A percentile compares a stretch with the other conserved stretches of the same genome.
phyloP scores from a whole-genome alignment of 2,888 invertebrate species.

The Heterodera filipjevi region DNA sequence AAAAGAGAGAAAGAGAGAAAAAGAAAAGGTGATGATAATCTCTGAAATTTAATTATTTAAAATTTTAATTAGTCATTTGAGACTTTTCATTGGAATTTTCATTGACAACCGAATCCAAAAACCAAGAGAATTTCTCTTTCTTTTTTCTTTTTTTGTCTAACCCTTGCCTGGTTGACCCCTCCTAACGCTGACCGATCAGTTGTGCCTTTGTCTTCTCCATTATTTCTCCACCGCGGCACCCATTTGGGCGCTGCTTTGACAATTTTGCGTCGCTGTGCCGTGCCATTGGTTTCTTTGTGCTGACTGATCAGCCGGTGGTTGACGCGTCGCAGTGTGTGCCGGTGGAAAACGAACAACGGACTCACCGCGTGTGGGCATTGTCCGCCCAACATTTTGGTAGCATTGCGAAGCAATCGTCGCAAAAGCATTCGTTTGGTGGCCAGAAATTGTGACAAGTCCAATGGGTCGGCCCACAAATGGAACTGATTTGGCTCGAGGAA shows the following conservation, averaged over 20 bases:
- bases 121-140: too few relatives aligned
- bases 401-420: neutral
- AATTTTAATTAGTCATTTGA: too few relatives aligned
- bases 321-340: constrained; percentile 17
- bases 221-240: constrained; percentile 31
- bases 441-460: neutral
- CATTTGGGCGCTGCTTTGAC: constrained; percentile 14
- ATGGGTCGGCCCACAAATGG: neutral
- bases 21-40: neutral
- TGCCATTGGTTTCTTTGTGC: neutral
- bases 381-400: neutral
- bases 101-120: too few relatives aligned
- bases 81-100: too few relatives aligned
- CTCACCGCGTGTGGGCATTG: constrained; percentile 13
- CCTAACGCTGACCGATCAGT: neutral
- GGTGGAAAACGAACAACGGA: constrained; percentile 20
- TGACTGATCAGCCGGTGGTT: constrained; percentile 1
- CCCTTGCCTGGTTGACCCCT: neutral
- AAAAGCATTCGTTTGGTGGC: constrained; percentile 6
- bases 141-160: too few relatives aligned
- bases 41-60: too few relatives aligned
- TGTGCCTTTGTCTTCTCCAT: neutral
- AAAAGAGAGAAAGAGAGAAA: constrained; percentile 9
- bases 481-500: neutral
- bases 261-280: neutral